Evolutionary conservation across 2,113 vertebrate genomes (phyloP).

Genomic region (Motacilla tschutschensis): DNA sequence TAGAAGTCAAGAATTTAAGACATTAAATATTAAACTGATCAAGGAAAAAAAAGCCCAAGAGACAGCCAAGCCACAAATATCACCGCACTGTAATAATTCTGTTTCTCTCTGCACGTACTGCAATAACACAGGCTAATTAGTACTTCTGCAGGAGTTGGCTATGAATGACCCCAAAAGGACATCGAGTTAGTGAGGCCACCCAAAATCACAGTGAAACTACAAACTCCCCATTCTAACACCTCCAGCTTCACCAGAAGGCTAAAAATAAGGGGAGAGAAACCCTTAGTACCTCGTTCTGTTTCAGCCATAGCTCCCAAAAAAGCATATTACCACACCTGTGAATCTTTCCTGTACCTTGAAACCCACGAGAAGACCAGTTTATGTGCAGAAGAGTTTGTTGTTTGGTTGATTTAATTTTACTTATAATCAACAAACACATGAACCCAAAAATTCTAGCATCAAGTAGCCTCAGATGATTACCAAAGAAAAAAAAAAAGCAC

Average conservation of each 20-base stretch:
- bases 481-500: neutral
- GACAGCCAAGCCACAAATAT: neutral
- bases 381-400: accelerated
- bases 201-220: neutral
- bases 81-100: neutral
- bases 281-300: neutral
- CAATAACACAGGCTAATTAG: neutral
- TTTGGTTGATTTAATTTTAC: neutral
- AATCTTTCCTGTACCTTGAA: neutral
- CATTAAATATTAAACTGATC: neutral
- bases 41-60: neutral
- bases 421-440: neutral
- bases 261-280: neutral
- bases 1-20: neutral
- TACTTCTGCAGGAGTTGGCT: accelerated
- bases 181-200: neutral
- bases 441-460: neutral
- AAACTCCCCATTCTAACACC: neutral
- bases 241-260: neutral
- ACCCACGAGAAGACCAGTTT: neutral
- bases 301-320: neutral
- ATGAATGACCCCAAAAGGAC: neutral
- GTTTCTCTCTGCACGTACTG: neutral
- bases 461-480: neutral
- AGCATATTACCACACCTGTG: neutral